Evolutionary conservation across 2,797 vertebrate species (phyloP), one percentile per base, ranked within the genome.

Genomic region (Strix occidentalis): DNA sequence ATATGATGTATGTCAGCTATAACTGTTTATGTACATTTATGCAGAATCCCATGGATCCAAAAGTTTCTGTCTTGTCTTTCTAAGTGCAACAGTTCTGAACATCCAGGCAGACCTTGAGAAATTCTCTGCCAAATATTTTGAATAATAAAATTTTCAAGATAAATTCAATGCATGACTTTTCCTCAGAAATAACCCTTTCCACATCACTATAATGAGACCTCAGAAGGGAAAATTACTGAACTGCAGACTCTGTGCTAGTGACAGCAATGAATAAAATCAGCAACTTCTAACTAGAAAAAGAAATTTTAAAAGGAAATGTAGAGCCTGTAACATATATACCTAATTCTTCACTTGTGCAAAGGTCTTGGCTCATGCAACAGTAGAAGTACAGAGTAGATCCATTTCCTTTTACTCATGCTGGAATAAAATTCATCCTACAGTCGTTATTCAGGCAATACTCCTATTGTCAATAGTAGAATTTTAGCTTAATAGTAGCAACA

Each of bases 41-140:
- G 26, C 43, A 33, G 48, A 69, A 72, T 51, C 26, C 6, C 13
- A 5, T 9, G 14, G 37, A 35, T 43, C 31, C 39, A 39, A 50
- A 97, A 97, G 80, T 91, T 95, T 87, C 1, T 76, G 17, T 45
- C 46, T 45, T 92, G 33, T 29, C 39, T 48, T 91, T 85, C 43
- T 31, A 78, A 87, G 51, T 78, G 69, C 23, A 78, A 35, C 45
- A 58, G 72, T 75, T n/a, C 29, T 86, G n/a, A 87, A 29, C 29
- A 91, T 71, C 25, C 35, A 70, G 80, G 39, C 17, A 92, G 69
- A 61, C 60, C 20, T 63, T 61, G 51, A 79, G 70, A 87, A 89
- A 80, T 76, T 85, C 8, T 81, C 46, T 91, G 46, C 5, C 31
- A 70, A 68, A 41, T 81, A 45, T 37, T 82, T 31, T 63, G 16